These are phyloP conservation scores for Porites australiensis DNA, from an alignment of 64 coral and sea anemone species.

Conservation along the genomic window DNA sequence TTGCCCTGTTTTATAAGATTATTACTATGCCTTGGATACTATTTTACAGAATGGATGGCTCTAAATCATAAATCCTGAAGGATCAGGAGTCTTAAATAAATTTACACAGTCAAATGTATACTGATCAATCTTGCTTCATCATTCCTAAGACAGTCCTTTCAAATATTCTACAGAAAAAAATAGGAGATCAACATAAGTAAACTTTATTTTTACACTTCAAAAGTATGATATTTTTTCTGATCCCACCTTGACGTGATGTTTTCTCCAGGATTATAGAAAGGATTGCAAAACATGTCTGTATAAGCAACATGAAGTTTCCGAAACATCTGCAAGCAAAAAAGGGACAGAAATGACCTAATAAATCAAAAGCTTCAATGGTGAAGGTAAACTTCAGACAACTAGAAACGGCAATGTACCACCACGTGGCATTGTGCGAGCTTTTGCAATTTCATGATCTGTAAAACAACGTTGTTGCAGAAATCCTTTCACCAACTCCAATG, in stretches of 20 bases:
- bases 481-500: too few relatives aligned
- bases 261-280: constrained; percentile 99
- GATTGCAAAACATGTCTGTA: constrained; percentile 99
- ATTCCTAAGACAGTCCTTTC: constrained; percentile 88
- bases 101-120: background rate
- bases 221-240: background rate
- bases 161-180: constrained; percentile 73
- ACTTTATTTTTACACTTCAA: too few relatives aligned
- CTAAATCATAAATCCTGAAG: too few relatives aligned
- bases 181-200: background rate
- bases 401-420: background rate
- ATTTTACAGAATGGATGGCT: too few relatives aligned
- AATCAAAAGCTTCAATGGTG: background rate
- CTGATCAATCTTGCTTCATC: constrained; percentile 97
- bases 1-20: too few relatives aligned
- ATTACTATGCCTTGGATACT: too few relatives aligned
- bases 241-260: constrained; percentile 97
- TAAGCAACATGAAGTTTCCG: constrained; percentile 96
- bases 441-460: too few relatives aligned
- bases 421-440: too few relatives aligned
- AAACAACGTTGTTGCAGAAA: too few relatives aligned
- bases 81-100: background rate
- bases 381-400: background rate
- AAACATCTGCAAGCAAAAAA: constrained; percentile 77
- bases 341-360: background rate